These are phyloP conservation scores for Pegea sp. DNA, from an alignment of 23 tunicate genomes.

Conservation along the genomic window DNA sequence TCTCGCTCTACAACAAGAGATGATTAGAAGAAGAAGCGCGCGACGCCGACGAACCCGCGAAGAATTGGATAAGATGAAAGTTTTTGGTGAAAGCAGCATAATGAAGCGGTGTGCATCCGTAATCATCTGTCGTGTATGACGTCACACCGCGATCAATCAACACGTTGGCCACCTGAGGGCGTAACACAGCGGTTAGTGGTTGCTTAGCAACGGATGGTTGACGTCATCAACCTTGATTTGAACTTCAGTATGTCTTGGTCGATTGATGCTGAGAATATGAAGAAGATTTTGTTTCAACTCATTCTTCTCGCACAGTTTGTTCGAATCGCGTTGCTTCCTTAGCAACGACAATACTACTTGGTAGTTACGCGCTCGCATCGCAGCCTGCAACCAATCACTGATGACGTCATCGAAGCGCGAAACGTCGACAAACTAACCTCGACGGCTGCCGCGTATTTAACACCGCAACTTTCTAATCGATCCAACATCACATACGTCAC, in stretches of 20 bases:
- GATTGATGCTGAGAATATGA: constrained; percentile 85
- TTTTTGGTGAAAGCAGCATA: constrained; percentile 97
- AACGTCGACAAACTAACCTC: constrained; percentile 27
- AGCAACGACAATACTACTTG: constrained; percentile 81
- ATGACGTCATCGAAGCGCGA: too few relatives aligned
- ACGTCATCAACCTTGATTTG: constrained; percentile 87
- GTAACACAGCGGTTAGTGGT: too few relatives aligned
- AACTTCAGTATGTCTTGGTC: constrained; percentile 40
- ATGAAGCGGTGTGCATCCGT: constrained; percentile 83
- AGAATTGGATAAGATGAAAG: constrained; percentile 59
- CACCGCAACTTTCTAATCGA: constrained; percentile 68
- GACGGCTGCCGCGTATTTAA: constrained; percentile 79
- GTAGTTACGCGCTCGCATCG: constrained; percentile 86
- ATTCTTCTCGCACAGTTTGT: constrained; percentile 72
- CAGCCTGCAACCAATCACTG: constrained; percentile 67
- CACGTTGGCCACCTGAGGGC: constrained; percentile 58
- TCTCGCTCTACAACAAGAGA: not conserved
- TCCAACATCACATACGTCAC: constrained; percentile 96
- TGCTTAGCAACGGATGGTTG: not conserved
- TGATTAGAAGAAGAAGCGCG: not conserved
- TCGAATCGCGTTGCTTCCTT: constrained; percentile 64
- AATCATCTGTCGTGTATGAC: constrained; percentile 68
- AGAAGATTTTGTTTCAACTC: constrained; percentile 72
- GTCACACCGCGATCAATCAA: constrained; percentile 83
- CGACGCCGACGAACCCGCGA: constrained; percentile 23